Evolutionary conservation across 2,113 vertebrate genomes (phyloP), one percentile per base, ranked within the genome.

Genomic region (Hystrix cristata): DNA sequence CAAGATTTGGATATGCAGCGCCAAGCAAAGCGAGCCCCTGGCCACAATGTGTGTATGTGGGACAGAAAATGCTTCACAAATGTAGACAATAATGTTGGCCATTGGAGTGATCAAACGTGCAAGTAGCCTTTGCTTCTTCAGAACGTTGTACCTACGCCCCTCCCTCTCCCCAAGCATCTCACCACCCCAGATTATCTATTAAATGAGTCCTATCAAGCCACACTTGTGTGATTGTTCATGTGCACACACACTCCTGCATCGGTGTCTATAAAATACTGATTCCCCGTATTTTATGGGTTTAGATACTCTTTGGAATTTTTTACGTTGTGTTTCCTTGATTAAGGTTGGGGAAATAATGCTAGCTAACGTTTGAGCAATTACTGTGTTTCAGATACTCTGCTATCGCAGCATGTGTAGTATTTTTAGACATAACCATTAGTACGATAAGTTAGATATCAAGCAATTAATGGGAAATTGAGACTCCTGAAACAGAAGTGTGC

Each of bases 391-490:
- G 62, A 23, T 10, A 4, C 60, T 57, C 13, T 82, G 67, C 29
- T 48, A 43, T 11, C 31, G 38, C 4, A 62, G 21, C 18, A 34
- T 25, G 2, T 27, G 6, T 1, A 15, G 25, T 62, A 89, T 76
- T 92, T 92, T 83, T 34, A 91, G 80, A 71, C 7, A 94, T 15
- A 88, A 15, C 23, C 64, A 0, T 53, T 53, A 65, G 59, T 64
- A 18, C 21, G 59, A 67, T 38, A 78, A 78, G 9, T 51, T 80
- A 34, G 48, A 48, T 43, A 72, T 16, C 46, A 95, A 86, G 13
- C 7, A 90, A 43, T 95, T 86, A 31, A 71, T 90, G 46, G n/a
- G 64, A 84, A 95, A 90, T n/a, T n/a, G 19, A 69, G 13, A 48
- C 11, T 79, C 34, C 29, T 55, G 80, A 34, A 15, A 60, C 76